These are phyloP conservation scores for Drosophila bifasciata DNA, from an alignment of 1,140 invertebrate genomes.

Conservation along the genomic window DNA sequence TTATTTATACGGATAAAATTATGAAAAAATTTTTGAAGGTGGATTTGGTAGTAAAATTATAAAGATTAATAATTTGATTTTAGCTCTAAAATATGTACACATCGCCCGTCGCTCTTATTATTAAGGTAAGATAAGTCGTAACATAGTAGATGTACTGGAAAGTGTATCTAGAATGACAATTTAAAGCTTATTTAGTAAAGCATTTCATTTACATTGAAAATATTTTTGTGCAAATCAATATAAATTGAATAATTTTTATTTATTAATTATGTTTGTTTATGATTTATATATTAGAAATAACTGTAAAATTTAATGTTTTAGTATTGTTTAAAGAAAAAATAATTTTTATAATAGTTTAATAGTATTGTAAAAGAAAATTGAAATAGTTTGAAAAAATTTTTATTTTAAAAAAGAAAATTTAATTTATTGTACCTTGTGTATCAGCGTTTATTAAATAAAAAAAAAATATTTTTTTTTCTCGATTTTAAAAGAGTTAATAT, in stretches of 20 bases:
- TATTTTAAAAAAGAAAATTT: too few species aligned
- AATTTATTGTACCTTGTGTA: too few species aligned
- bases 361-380: slow-evolving; percentile 83
- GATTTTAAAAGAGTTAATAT: slow-evolving; percentile 87
- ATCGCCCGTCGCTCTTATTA: slow-evolving; percentile 47
- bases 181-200: slow-evolving; percentile 85
- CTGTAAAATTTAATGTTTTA: too few species aligned
- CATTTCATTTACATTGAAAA: slow-evolving; percentile 84
- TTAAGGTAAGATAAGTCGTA: slow-evolving; percentile 87
- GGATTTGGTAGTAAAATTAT: slow-evolving; percentile 48
- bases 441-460: too few species aligned
- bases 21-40: slow-evolving; percentile 38
- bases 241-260: slow-evolving; percentile 66
- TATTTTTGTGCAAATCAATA: slow-evolving; percentile 43
- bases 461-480: slow-evolving; percentile 88
- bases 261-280: slow-evolving; percentile 85
- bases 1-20: too few species aligned
- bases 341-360: slow-evolving; percentile 84
- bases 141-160: slow-evolving; percentile 90
- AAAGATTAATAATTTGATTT: slow-evolving; percentile 85
- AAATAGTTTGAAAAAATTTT: slow-evolving; percentile 83
- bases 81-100: slow-evolving; percentile 85
- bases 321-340: slow-evolving; percentile 84
- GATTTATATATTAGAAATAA: slow-evolving; percentile 84
- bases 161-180: slow-evolving; percentile 86